These are phyloP conservation scores for Excalfactoria chinensis DNA, from an alignment of 2,113 vertebrate genomes.

Conservation along the genomic window DNA sequence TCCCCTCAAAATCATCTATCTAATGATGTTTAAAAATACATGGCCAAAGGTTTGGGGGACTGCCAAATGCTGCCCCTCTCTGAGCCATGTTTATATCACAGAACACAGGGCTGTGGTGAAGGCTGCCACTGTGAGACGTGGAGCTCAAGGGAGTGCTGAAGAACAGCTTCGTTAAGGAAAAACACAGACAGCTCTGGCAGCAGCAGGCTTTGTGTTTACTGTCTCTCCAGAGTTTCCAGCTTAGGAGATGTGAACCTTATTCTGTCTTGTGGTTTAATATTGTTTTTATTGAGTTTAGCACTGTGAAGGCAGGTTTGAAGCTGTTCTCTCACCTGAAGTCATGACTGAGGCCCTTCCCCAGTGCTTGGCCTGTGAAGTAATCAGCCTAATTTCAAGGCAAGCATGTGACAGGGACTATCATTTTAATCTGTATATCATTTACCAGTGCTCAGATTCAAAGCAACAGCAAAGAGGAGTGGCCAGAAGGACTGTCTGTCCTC, in stretches of 20 bases:
- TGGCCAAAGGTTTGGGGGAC: background rate
- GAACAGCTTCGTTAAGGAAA: background rate
- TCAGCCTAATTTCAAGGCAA: background rate
- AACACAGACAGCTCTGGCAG: conserved; percentile 26
- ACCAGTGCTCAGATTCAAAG: background rate
- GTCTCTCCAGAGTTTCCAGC: conserved; percentile 33
- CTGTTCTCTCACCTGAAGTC: conserved; percentile 25
- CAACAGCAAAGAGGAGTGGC: background rate
- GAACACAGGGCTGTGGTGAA: background rate
- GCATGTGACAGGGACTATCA: background rate
- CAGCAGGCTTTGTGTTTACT: background rate
- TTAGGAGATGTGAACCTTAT: conserved; percentile 24
- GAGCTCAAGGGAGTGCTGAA: background rate
- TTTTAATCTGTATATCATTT: background rate
- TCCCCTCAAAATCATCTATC: background rate
- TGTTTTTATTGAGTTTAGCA: conserved; percentile 40
- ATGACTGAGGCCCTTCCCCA: background rate
- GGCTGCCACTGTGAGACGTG: background rate
- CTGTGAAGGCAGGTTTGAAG: conserved; percentile 38
- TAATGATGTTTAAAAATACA: conserved; percentile 1
- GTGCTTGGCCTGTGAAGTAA: background rate
- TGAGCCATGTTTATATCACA: background rate
- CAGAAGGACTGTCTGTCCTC: background rate
- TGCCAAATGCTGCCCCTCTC: conserved; percentile 15
- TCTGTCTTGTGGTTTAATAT: conserved; percentile 24